Evolutionary conservation across 2,797 vertebrate genomes (phyloP), one percentile per base, ranked within the genome.

Genomic region (Prionace glauca): DNA sequence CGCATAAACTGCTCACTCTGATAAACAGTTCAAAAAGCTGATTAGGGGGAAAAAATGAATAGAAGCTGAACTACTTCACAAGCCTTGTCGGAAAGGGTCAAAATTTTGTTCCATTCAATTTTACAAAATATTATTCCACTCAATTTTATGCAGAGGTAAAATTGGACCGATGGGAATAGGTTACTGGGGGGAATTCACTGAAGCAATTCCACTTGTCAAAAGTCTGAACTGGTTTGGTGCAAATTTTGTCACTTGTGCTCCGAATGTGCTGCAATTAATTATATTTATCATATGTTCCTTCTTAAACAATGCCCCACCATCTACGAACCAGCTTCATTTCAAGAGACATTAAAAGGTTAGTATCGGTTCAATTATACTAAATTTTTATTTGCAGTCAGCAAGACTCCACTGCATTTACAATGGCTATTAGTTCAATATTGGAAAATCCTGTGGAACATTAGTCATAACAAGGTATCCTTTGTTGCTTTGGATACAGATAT

Each of bases 371-470:
- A 91, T 32, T 16, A 90, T 32, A 91, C 16, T 90, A 14, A 20
- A 65, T 18, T 65, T 91, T n/a, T 91, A 11, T 91, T 91, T 60
- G 56, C 14, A 32, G 88, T 62, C 88, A 91, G 16, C 0, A 60
- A 65, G 88, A 91, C 60, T 91, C 60, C 88, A 65, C 88, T 62
- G 29, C 88, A 91, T 18, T 65, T 18, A 65, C 14, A 91, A 65
- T 91, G 29, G 88, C 56, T n/a, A n/a, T 91, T 91, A 65, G 16
- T 36, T 18, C 29, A 91, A 62, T 62, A 65, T n/a, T 7, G 32
- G 29, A 65, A 91, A 91, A 32, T 91, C 60, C 60, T 62, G 56
- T 65, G 88, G 88, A 91, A 36, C 88, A 62, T 65, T 91, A 91
- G 29, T 16, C 26, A 60, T 91, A 91, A 91, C 88, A 62, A 65